Evolutionary conservation across 2,888 invertebrate genomes (phyloP), one percentile per base, ranked within the genome.

Genomic region (Tuberolachnus salignus): DNA sequence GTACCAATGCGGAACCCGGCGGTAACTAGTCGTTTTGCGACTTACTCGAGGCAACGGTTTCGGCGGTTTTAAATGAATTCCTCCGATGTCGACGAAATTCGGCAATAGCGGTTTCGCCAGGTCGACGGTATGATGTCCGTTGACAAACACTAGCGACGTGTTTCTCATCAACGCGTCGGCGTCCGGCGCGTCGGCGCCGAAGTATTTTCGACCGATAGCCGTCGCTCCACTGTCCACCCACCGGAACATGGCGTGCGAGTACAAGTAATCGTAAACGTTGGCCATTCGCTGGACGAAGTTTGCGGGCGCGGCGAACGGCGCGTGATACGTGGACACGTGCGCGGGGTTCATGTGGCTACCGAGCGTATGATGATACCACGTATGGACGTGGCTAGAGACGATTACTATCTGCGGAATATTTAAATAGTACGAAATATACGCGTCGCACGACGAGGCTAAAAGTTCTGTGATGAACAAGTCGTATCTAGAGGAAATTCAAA

Each of bases 201-300:
- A 81, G 49, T 80, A 69, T 53, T 81, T 80, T 3, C 81, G 59
- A 13, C 80, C 80, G 53, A 81, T 57, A 1, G 13, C 59, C 4
- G 80, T 81, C 42, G 80, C 70, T 19, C 55, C 51, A 2, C 49
- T 49, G 26, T 81, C 81, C n/a, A 11, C 63, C 55, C 81, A 82
- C 57, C 59, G 59, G 64, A 80, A 67, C 13, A 71, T 46, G 26
- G 59, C 8, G n/a, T 81, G 78, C 6, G 78, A 26, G 82, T 86
- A 87, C 23, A 85, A 8, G 1, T 84, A 73, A 21, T 86, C 85
- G 4, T 88, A 51, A 81, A 85, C 84, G 83, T 90, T 91, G 55
- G 84, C 84, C 0, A 88, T 49, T 49, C 88, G 85, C 42, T 85
- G 83, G 0, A 82, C 61, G 42, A 88, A 87, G 53, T 82, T 83